phyloP scores from a whole-genome alignment of 2,888 invertebrate species.

The Chirona hameri region DNA sequence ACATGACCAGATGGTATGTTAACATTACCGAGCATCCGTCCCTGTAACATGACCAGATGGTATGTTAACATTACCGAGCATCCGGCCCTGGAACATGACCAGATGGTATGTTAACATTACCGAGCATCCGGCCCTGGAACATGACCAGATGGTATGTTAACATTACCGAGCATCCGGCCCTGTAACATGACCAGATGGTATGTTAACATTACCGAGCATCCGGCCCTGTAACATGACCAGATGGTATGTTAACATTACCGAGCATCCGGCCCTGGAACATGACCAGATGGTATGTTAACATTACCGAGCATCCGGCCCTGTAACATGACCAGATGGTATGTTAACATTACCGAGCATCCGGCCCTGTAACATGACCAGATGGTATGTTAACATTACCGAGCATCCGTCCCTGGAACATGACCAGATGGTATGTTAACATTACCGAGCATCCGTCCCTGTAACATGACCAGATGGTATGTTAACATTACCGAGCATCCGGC shows the following conservation, averaged over 20 bases:
- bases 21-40: conserved; percentile 82
- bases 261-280: conserved; percentile 73
- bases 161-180: conserved; percentile 90
- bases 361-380: conserved; percentile 54
- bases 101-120: conserved; percentile 52
- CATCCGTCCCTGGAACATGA: conserved; percentile 70
- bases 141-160: background rate
- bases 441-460: conserved; percentile 85
- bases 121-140: conserved; percentile 80
- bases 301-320: conserved; percentile 90
- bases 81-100: conserved; percentile 67
- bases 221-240: conserved; percentile 59
- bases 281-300: background rate
- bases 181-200: background rate
- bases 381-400: conserved; percentile 61
- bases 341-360: conserved; percentile 77
- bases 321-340: background rate
- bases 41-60: conserved; percentile 50
- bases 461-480: background rate
- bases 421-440: conserved; percentile 46
- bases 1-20: background rate
- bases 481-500: conserved; percentile 82
- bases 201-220: conserved; percentile 72
- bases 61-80: conserved; percentile 63
- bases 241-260: conserved; percentile 57